Evolutionary conservation across 1,140 invertebrate genomes (phyloP).

Genomic region (Nautilus pompilius): DNA sequence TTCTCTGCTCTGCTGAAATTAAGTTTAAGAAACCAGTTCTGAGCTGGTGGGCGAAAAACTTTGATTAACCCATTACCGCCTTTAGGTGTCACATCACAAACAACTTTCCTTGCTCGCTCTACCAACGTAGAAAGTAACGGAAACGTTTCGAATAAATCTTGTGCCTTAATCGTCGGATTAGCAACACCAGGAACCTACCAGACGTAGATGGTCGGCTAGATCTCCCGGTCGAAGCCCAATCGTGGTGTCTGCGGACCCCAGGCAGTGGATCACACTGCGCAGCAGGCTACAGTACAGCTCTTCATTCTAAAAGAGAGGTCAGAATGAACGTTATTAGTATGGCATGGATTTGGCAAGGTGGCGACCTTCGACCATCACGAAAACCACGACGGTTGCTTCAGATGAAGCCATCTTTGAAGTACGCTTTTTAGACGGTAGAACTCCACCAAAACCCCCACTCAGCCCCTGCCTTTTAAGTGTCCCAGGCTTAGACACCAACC

Average conservation of each 20-base stretch:
- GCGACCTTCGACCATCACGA: too few relatives aligned
- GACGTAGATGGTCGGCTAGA: constrained; percentile 30
- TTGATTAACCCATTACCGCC: constrained; percentile 10
- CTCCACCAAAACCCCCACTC: too few relatives aligned
- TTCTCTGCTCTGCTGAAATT: background rate
- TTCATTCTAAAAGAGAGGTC: constrained; percentile 31
- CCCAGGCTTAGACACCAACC: too few relatives aligned
- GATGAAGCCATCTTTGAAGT: too few relatives aligned
- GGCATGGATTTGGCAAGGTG: too few relatives aligned
- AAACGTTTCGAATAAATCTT: too few relatives aligned
- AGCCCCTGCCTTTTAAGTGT: too few relatives aligned
- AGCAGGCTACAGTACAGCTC: constrained; percentile 35
- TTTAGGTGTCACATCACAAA: constrained; percentile 9
- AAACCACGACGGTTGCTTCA: too few relatives aligned
- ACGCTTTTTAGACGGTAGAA: too few relatives aligned
- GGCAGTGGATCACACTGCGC: constrained; percentile 28
- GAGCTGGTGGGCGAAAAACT: constrained; percentile 8
- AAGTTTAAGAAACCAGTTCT: background rate
- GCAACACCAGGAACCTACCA: constrained; percentile 16
- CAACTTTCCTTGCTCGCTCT: background rate
- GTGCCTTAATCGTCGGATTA: background rate
- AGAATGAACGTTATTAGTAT: too few relatives aligned
- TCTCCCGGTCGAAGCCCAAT: constrained; percentile 34
- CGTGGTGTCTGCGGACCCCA: constrained; percentile 27
- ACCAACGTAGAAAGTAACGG: background rate